phyloP scores from a whole-genome alignment of 2,113 vertebrate genomes.

The Sander lucioperca region DNA sequence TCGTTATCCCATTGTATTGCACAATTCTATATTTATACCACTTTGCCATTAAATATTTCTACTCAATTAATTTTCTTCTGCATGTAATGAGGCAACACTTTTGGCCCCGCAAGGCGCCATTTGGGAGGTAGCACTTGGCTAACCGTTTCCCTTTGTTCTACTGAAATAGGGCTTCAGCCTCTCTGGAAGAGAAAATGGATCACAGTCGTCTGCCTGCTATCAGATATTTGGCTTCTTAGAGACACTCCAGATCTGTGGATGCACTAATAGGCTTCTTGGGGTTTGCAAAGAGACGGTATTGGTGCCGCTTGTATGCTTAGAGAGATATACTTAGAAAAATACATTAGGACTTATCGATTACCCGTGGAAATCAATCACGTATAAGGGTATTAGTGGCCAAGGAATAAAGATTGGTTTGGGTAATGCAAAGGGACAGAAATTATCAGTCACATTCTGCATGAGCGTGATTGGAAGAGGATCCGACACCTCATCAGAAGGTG shows the following conservation, averaged over 20 bases:
- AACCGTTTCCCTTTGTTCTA: slow-evolving; percentile 68
- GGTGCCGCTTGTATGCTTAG: slow-evolving; percentile 38
- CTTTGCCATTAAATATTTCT: slow-evolving; percentile 83
- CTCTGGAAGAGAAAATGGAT: slow-evolving; percentile 67
- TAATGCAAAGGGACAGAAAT: slow-evolving; percentile 58
- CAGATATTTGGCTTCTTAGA: slow-evolving; percentile 68
- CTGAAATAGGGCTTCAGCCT: slow-evolving; percentile 59
- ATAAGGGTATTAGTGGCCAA: slow-evolving; percentile 47
- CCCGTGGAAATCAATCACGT: slow-evolving; percentile 57
- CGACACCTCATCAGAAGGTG: slow-evolving; percentile 67
- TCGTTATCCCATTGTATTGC: slow-evolving; percentile 64
- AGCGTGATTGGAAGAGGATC: slow-evolving; percentile 51
- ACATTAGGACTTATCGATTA: slow-evolving; percentile 75
- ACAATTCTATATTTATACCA: slow-evolving; percentile 80
- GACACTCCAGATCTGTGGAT: slow-evolving; percentile 55
- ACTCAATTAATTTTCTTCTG: slow-evolving; percentile 79
- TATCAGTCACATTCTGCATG: slow-evolving; percentile 62
- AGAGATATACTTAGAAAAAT: slow-evolving; percentile 70
- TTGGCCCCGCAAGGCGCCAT: slow-evolving; percentile 75
- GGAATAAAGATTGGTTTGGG: slow-evolving; percentile 56
- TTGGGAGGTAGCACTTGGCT: slow-evolving; percentile 76
- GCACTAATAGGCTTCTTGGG: slow-evolving; percentile 66
- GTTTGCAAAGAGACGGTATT: slow-evolving; percentile 39
- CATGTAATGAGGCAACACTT: slow-evolving; percentile 81
- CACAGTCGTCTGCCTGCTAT: slow-evolving; percentile 47